Evolutionary conservation across 2,113 vertebrate genomes (phyloP).

Genomic region (Gavialis gangeticus): DNA sequence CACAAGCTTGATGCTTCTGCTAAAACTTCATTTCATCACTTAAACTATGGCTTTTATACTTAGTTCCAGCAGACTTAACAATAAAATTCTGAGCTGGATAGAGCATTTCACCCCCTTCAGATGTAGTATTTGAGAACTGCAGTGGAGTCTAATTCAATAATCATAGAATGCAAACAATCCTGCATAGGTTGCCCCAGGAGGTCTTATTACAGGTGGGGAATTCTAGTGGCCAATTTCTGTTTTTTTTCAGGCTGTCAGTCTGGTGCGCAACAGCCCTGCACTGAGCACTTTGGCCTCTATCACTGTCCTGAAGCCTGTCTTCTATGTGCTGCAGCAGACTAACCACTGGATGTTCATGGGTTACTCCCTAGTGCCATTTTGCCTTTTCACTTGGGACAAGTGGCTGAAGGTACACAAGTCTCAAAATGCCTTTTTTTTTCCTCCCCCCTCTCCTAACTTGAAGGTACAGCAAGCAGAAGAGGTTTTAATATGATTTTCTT

Average conservation of each 20-base stretch:
- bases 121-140: too few relatives aligned
- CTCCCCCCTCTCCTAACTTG: neutral
- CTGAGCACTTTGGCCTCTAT: slow-evolving; percentile 82
- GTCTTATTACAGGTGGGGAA: neutral
- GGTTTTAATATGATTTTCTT: neutral
- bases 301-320: slow-evolving; percentile 81
- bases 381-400: slow-evolving; percentile 96
- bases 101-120: neutral
- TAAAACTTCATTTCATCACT: neutral
- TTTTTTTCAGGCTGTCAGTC: slow-evolving; percentile 76
- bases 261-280: slow-evolving; percentile 87
- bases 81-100: neutral
- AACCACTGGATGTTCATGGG: slow-evolving; percentile 97
- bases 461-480: neutral
- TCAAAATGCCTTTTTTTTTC: too few relatives aligned
- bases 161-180: neutral
- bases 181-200: neutral
- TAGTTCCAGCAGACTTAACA: too few relatives aligned
- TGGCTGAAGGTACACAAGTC: slow-evolving; percentile 90
- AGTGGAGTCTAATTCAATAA: neutral
- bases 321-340: slow-evolving; percentile 90
- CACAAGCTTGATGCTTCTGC: neutral
- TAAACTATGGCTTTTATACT: too few relatives aligned
- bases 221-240: neutral
- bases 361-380: slow-evolving; percentile 93